These are phyloP conservation scores for Pangasius larnaudii DNA, from an alignment of 2,797 vertebrate genomes.

Conservation along the genomic window DNA sequence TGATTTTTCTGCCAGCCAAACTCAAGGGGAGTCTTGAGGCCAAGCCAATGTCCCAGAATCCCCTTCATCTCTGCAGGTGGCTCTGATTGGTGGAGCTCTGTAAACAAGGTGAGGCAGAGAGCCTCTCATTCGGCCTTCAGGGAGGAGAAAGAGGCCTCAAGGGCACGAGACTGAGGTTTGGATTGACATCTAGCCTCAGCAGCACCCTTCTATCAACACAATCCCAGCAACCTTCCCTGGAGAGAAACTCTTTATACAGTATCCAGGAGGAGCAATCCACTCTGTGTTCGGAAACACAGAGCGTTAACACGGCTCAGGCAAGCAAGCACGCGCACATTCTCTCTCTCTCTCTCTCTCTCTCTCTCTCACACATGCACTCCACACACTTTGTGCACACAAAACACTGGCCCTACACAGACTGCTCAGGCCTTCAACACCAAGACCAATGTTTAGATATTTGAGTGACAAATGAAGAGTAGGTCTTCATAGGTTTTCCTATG, in stretches of 20 bases:
- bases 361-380: background rate
- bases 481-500: background rate
- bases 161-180: background rate
- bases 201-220: slow-evolving; percentile 16
- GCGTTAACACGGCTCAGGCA: background rate
- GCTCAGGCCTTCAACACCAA: background rate
- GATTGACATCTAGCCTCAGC: slow-evolving; percentile 5
- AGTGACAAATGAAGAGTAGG: background rate
- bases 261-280: background rate
- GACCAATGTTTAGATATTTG: slow-evolving; percentile 14
- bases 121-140: background rate
- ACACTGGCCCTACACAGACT: background rate
- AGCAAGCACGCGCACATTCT: background rate
- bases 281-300: background rate
- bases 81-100: slow-evolving; percentile 15
- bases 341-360: too few relatives aligned
- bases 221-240: slow-evolving; percentile 2
- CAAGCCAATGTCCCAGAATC: background rate
- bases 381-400: background rate
- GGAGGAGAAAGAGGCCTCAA: slow-evolving; percentile 1
- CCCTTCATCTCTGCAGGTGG: background rate
- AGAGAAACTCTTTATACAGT: slow-evolving; percentile 7
- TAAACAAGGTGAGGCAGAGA: slow-evolving; percentile 29
- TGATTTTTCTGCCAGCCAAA: background rate
- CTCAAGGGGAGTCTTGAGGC: background rate